Base-by-base conservation (phyloP, 1,140 invertebrate genomes). In the Glossosoma conforme region DNA sequence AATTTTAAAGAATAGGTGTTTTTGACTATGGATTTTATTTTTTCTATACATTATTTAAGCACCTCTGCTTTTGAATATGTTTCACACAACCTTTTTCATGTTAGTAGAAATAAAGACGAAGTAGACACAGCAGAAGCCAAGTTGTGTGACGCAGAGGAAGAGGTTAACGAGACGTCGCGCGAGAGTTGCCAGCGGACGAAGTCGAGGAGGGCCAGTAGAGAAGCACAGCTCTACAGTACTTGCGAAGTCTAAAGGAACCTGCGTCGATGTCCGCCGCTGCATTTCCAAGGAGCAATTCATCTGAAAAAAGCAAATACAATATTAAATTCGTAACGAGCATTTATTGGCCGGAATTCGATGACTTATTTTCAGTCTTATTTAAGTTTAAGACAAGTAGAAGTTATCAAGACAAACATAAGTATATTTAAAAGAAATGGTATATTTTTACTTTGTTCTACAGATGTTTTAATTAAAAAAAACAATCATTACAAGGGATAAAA, bases 51-150 rank as follows among this genome's bases (percentile, higher is more conserved):
- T n/a, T 37, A 9, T 37, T 9, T 15, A 37, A 37, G 17, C 8
- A 8, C 14, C 8, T 37, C 17, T 14, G 8, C 8, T n/a, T 8
- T 37, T 6, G 14, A 15, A 8, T 6, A n/a, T n/a, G n/a, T n/a
- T n/a, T n/a, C 17, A 9, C 6, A 37, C 35, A 37, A 89, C 87
- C 78, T 86, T 78, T 66, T 86, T 77, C 52, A 90, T 66, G 66
- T 89, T 95, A 33, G 82, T 82, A 15, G 89, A 83, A 58, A 96
- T 87, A 70, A 96, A 97, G 22, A 96, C 86, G 62, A 93, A 87
- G 72, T 97, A 97, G 15, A 96, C 88, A 72, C 91, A 93, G 69
- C 93, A 97, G 73, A 97, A 96, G 56, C 93, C 93, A 54, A 96
- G 73, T 74, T 97, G 93, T 21, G 91, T 94, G 40, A 94, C 72